These are phyloP conservation scores for Siniperca scherzeri DNA, from an alignment of 2,797 vertebrate species.

Conservation along the genomic window DNA sequence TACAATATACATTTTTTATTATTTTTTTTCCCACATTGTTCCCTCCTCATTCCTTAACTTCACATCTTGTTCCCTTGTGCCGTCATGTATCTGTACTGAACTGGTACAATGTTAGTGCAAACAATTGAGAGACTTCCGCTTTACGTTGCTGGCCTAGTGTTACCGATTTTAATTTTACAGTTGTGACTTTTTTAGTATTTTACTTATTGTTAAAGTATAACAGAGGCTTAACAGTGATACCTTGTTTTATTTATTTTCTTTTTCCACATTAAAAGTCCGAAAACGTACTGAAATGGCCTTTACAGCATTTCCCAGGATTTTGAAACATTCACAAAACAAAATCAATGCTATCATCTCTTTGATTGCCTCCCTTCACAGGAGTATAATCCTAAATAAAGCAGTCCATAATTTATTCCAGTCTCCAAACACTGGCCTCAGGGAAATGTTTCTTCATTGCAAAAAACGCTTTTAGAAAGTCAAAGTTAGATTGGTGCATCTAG, in stretches of 20 bases:
- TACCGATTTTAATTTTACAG: not conserved
- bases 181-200: not conserved
- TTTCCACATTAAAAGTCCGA: slow-evolving; percentile 21
- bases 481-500: slow-evolving; percentile 23
- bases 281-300: slow-evolving; percentile 22
- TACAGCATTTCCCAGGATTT: slow-evolving; percentile 21
- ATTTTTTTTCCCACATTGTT: no score
- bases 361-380: slow-evolving; percentile 48
- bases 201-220: not conserved
- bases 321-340: slow-evolving; percentile 31
- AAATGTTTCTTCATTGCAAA: slow-evolving; percentile 34
- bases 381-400: slow-evolving; percentile 49
- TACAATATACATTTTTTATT: no score
- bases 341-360: slow-evolving; percentile 32
- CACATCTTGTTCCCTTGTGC: not conserved
- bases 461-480: slow-evolving; percentile 30
- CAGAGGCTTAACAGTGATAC: not conserved
- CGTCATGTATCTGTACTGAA: no score
- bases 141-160: not conserved
- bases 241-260: not conserved
- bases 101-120: no score
- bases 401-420: slow-evolving; percentile 58
- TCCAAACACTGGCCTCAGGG: slow-evolving; percentile 50
- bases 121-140: no score
- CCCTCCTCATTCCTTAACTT: not conserved